phyloP scores from a whole-genome alignment of 2,888 invertebrate genomes.

The Atrina japonica region DNA sequence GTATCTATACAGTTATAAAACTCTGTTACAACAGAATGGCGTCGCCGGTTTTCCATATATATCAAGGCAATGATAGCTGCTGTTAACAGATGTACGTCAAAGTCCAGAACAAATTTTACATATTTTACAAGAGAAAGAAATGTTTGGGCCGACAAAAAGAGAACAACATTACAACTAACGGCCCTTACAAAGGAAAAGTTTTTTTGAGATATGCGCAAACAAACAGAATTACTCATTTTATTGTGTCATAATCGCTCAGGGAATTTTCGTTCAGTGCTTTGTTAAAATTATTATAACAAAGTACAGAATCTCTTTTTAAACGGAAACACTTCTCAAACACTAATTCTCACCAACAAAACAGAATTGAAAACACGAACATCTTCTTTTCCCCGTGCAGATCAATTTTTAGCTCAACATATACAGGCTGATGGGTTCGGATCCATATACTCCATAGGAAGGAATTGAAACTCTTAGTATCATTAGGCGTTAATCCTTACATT shows the following conservation, averaged over 20 bases:
- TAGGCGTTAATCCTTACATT: too few species aligned
- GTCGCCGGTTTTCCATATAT: too few species aligned
- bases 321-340: not conserved
- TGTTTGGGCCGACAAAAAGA: slow-evolving; percentile 14
- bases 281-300: slow-evolving; percentile 16
- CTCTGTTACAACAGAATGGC: too few species aligned
- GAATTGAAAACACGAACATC: too few species aligned
- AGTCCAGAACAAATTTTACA: slow-evolving; percentile 12
- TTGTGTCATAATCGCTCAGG: slow-evolving; percentile 10
- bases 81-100: not conserved
- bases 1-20: too few species aligned
- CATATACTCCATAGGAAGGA: not conserved
- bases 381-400: slow-evolving; percentile 4
- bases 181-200: slow-evolving; percentile 16
- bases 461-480: slow-evolving; percentile 15
- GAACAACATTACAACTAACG: slow-evolving; percentile 11
- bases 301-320: too few species aligned
- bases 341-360: not conserved
- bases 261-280: slow-evolving; percentile 18
- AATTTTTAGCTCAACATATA: slow-evolving; percentile 24
- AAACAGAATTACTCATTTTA: too few species aligned
- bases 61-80: too few species aligned
- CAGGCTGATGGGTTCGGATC: too few species aligned
- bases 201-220: slow-evolving; percentile 8
- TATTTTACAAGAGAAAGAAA: slow-evolving; percentile 14